Evolutionary conservation across 1,140 invertebrate species (phyloP).

Genomic region (Trachymyrmex septentrionalis): DNA sequence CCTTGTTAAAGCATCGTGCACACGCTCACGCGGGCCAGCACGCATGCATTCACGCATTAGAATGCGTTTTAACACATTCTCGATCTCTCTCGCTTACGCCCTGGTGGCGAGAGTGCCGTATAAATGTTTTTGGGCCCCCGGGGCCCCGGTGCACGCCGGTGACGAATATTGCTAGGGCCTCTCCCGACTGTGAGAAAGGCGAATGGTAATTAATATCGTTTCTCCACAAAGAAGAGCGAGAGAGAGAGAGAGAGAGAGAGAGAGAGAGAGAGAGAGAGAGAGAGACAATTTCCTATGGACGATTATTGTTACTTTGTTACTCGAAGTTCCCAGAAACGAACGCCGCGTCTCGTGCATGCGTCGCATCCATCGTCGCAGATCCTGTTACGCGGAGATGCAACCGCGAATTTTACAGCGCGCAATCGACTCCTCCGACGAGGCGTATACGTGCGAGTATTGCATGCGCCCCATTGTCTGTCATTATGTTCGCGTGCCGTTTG

Average conservation of each 20-base stretch:
- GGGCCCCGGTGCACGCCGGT: slow-evolving; percentile 59
- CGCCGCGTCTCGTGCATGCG: neutral
- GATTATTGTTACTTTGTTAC: slow-evolving; percentile 61
- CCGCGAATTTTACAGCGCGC: slow-evolving; percentile 35
- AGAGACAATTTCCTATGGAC: neutral
- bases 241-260: slow-evolving; percentile 3
- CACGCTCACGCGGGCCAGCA: slow-evolving; percentile 74
- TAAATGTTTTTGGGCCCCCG: slow-evolving; percentile 17
- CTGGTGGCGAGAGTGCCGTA: slow-evolving; percentile 61
- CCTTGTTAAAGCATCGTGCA: slow-evolving; percentile 84
- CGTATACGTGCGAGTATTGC: neutral
- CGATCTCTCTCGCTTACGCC: slow-evolving; percentile 49
- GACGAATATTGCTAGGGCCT: slow-evolving; percentile 70
- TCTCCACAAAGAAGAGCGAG: slow-evolving; percentile 15
- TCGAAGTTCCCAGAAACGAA: slow-evolving; percentile 47
- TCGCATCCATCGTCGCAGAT: slow-evolving; percentile 23
- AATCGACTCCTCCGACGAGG: slow-evolving; percentile 14
- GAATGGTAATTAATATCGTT: slow-evolving; percentile 71
- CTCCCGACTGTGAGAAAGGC: slow-evolving; percentile 59
- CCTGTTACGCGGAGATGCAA: slow-evolving; percentile 45
- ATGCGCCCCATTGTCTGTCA: slow-evolving; percentile 45
- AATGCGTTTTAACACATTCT: slow-evolving; percentile 78
- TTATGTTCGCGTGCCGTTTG: slow-evolving; percentile 56
- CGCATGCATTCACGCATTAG: slow-evolving; percentile 76
- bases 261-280: neutral